Evolutionary conservation across 2,113 vertebrate genomes (phyloP).

Genomic region (Alligator mississippiensis): DNA sequence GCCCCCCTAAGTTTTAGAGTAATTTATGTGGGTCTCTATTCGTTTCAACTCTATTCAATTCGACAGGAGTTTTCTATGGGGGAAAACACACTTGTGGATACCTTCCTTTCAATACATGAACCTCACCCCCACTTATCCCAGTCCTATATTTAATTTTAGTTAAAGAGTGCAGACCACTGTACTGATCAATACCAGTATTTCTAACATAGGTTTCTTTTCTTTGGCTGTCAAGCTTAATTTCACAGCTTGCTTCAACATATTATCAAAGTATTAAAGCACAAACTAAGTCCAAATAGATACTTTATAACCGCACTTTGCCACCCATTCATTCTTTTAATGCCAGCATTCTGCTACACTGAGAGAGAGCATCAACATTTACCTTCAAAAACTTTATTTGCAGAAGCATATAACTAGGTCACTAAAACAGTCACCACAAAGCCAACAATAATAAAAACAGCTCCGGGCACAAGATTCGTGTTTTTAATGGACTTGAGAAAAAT

Average conservation of each 20-base stretch:
- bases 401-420: constrained; percentile 38
- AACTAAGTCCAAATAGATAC: background rate
- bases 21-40: background rate
- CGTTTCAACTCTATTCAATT: background rate
- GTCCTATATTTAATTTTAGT: constrained; percentile 14
- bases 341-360: constrained; percentile 49
- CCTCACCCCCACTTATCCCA: background rate
- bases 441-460: background rate
- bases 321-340: constrained; percentile 2
- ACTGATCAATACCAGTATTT: constrained; percentile 25
- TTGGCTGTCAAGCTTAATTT: constrained; percentile 31
- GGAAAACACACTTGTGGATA: background rate
- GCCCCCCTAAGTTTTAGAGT: background rate
- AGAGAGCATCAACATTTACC: constrained; percentile 38
- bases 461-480: background rate
- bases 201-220: constrained; percentile 28
- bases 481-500: background rate
- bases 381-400: constrained; percentile 50
- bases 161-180: background rate
- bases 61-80: background rate
- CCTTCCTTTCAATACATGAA: constrained; percentile 12
- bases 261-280: constrained; percentile 22
- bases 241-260: background rate
- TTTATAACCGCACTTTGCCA: background rate
- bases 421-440: constrained; percentile 33